Base-by-base conservation (phyloP, 1,140 invertebrate genomes). In the Drosophila lini region DNA sequence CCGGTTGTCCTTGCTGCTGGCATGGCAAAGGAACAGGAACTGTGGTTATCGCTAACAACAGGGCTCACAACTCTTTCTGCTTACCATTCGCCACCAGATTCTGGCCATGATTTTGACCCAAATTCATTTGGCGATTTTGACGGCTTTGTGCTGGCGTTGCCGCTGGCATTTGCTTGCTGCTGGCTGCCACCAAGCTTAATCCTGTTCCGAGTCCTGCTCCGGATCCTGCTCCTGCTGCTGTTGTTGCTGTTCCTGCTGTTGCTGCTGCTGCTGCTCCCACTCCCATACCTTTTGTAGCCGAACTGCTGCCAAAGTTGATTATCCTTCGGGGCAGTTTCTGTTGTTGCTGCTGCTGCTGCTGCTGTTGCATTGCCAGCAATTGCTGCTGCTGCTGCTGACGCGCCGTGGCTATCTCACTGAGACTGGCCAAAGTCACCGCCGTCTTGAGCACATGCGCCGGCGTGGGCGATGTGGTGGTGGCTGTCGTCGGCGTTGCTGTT, bases 381-480 rank as follows among this genome's bases (percentile, higher is more conserved):
- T 80, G 68, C 25, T 86, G 68, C 56, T 78, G 74, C 55, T 85
- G 77, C 42, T 86, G 82, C 56, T 85, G 82, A n/a, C 74, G 85
- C 15, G 80, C 90, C 34, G 90, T 79, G 45, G 90, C 83, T 57
- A 91, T 91, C 62, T 91, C 90, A 71, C 90, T 88, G 57, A 91
- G 61, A 47, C 63, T 91, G 64, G 90, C 90, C 67, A 91, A 73
- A 53, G 90, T 91, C 47, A 92, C 91, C 31, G 90, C 91, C 50
- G 91, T 91, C 58, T 92, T 91, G 1, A 92, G 67, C 34, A 92
- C 81, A 73, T 92, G 89, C 32, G 88, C 81, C 40, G 91, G 84
- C 47, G 88, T 81, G 13, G 90, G 78, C 45, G 85, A 70, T 67
- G 78, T 62, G 58, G 70, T 53, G 32, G 62, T n/a, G 53, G 55